phyloP scores from a whole-genome alignment of 2,888 invertebrate genomes.

The Polyploca ridens region DNA sequence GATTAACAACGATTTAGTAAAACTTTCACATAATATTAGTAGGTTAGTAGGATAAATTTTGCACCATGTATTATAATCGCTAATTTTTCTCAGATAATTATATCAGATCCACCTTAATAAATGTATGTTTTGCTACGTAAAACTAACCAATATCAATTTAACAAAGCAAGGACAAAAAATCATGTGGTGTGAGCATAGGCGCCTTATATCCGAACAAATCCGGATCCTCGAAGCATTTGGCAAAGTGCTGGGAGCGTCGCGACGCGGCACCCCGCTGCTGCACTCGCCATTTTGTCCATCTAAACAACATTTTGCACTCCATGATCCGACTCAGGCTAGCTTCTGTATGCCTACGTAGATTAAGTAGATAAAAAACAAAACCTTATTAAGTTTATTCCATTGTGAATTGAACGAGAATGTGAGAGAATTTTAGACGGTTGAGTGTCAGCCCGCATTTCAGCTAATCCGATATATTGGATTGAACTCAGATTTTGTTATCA shows the following conservation, averaged over 20 bases:
- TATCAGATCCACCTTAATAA: no score
- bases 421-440: background rate
- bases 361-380: constrained; percentile 31
- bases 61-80: no score
- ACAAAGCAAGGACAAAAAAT: no score
- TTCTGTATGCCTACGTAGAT: constrained; percentile 23
- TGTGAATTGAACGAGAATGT: constrained; percentile 1
- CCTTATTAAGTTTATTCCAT: constrained; percentile 20
- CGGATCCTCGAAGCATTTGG: constrained; percentile 73
- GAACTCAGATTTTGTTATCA: no score
- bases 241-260: constrained; percentile 64
- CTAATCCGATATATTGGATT: background rate
- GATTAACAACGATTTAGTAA: no score
- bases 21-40: no score
- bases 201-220: constrained; percentile 70
- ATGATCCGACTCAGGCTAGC: constrained; percentile 41
- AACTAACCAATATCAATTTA: no score
- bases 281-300: constrained; percentile 63
- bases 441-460: background rate
- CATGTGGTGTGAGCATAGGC: constrained; percentile 44
- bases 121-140: no score
- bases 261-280: constrained; percentile 53
- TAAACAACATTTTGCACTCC: constrained; percentile 78
- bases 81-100: no score
- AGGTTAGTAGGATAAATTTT: no score